Conservation (phyloP, 2,888 invertebrate genomes). For the Coelinius sp. region DNA sequence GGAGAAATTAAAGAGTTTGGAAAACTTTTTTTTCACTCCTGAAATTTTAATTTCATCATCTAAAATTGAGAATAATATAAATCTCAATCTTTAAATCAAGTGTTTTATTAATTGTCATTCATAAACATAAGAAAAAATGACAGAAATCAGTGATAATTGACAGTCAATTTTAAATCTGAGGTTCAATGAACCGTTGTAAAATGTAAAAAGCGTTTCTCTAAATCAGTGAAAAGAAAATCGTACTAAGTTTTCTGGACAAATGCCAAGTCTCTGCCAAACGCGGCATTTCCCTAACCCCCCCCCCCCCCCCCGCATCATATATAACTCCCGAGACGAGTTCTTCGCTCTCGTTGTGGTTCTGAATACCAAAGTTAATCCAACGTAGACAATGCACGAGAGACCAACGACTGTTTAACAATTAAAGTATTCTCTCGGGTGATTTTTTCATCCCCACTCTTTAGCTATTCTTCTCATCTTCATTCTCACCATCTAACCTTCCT, state of each 20-base stretch:
- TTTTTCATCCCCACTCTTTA: not conserved
- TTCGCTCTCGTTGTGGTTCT: slow-evolving; percentile 40
- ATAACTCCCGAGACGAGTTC: slow-evolving; percentile 11
- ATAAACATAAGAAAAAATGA: too few species aligned
- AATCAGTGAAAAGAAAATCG: slow-evolving; percentile 29
- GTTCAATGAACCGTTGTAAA: slow-evolving; percentile 34
- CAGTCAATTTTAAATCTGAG: not conserved
- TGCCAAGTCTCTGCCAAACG: slow-evolving; percentile 41
- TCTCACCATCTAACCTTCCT: not conserved
- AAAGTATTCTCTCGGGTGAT: slow-evolving; percentile 45
- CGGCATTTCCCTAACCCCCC: not conserved
- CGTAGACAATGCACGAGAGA: slow-evolving; percentile 43
- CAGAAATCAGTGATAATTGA: not conserved
- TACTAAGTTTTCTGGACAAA: slow-evolving; percentile 46
- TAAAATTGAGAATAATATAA: too few species aligned
- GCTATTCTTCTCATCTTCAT: not conserved
- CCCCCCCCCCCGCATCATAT: not conserved
- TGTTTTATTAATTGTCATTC: too few species aligned
- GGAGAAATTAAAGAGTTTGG: slow-evolving; percentile 7
- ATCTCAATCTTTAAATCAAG: too few species aligned
- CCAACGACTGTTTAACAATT: slow-evolving; percentile 53
- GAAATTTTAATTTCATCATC: too few species aligned
- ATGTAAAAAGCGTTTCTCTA: slow-evolving; percentile 33
- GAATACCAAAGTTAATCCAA: slow-evolving; percentile 48
- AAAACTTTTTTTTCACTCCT: not conserved